Percentiles rank a stretch among this genome's conserved stretches.
Evolutionary conservation across 2,888 invertebrate species (phyloP).

Genomic region (Leptura quadrifasciata): DNA sequence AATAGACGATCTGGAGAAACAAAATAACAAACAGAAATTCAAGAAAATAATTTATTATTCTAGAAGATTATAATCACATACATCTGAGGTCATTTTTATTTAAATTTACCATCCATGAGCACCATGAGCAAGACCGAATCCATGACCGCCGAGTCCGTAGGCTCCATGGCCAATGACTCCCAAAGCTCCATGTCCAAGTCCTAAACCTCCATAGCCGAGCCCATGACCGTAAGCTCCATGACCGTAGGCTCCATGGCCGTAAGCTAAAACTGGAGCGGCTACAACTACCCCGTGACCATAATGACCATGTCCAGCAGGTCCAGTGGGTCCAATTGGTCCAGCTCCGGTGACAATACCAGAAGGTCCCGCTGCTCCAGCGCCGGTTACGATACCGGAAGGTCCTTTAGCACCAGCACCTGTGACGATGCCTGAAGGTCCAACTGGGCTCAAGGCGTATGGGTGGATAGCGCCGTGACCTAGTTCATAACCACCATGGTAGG

Average conservation of each 20-base stretch:
- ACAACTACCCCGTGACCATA: slow-evolving; percentile 19
- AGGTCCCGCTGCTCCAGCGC: slow-evolving; percentile 43
- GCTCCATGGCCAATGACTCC: slow-evolving; percentile 11
- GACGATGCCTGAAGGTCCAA: slow-evolving; percentile 44
- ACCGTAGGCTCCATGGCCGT: slow-evolving; percentile 11
- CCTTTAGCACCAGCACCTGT: slow-evolving; percentile 43
- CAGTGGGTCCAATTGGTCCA: slow-evolving; percentile 42
- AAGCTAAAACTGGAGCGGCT: slow-evolving; percentile 19
- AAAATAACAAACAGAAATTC: background rate
- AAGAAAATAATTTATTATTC: background rate
- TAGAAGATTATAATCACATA: background rate
- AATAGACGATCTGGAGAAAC: no score
- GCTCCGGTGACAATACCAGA: slow-evolving; percentile 30
- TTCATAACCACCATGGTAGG: slow-evolving; percentile 23
- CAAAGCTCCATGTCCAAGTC: background rate
- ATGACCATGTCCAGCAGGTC: slow-evolving; percentile 22
- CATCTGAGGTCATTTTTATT: background rate
- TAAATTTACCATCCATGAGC: slow-evolving; percentile 31
- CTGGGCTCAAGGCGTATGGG: slow-evolving; percentile 36
- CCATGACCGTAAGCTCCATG: slow-evolving; percentile 15
- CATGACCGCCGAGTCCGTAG: slow-evolving; percentile 16
- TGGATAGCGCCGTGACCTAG: slow-evolving; percentile 23
- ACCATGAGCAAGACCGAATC: slow-evolving; percentile 26
- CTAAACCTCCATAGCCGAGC: slow-evolving; percentile 18
- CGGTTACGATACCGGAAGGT: slow-evolving; percentile 34